Conservation (phyloP, 2,113 vertebrate genomes). For the Arothron firmamentum region DNA sequence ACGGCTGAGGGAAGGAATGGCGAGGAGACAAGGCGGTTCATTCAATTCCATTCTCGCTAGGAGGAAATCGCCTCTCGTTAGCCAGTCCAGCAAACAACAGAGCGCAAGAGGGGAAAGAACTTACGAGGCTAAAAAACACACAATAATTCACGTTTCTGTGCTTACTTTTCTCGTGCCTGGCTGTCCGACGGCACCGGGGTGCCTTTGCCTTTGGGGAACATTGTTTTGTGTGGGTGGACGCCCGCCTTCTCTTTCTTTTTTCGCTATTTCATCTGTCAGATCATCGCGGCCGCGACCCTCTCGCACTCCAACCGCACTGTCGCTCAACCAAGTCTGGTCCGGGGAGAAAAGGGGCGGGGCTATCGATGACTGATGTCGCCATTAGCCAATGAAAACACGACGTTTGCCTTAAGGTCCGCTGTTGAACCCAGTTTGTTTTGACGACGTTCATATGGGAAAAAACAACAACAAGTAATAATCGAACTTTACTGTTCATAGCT, state of each 20-base stretch:
- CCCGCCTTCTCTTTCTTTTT: slow-evolving; percentile 70
- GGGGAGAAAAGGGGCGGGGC: slow-evolving; percentile 66
- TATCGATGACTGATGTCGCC: slow-evolving; percentile 45
- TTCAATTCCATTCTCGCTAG: slow-evolving; percentile 69
- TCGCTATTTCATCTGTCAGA: slow-evolving; percentile 87
- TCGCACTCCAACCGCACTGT: slow-evolving; percentile 80
- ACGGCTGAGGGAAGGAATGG: slow-evolving; percentile 57
- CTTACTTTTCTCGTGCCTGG: slow-evolving; percentile 96
- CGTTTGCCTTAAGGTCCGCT: slow-evolving; percentile 34
- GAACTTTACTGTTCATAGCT: background rate
- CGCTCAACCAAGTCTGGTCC: slow-evolving; percentile 81
- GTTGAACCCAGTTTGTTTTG: slow-evolving; percentile 35
- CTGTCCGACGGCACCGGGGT: slow-evolving; percentile 93
- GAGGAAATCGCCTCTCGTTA: slow-evolving; percentile 66
- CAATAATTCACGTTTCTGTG: slow-evolving; percentile 36
- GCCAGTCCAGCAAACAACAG: slow-evolving; percentile 68
- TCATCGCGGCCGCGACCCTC: slow-evolving; percentile 85
- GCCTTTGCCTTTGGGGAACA: slow-evolving; percentile 97
- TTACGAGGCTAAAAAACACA: slow-evolving; percentile 38
- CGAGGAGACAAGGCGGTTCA: slow-evolving; percentile 75
- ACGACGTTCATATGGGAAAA: slow-evolving; percentile 19
- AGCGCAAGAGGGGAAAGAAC: slow-evolving; percentile 42
- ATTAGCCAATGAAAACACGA: slow-evolving; percentile 54
- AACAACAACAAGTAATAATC: slow-evolving; percentile 1
- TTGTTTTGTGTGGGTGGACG: slow-evolving; percentile 73